Percentiles rank a stretch among this genome's conserved stretches.
These are phyloP conservation scores for Thymelicus lineola DNA, from an alignment of 2,888 invertebrate species.

Conservation along the genomic window DNA sequence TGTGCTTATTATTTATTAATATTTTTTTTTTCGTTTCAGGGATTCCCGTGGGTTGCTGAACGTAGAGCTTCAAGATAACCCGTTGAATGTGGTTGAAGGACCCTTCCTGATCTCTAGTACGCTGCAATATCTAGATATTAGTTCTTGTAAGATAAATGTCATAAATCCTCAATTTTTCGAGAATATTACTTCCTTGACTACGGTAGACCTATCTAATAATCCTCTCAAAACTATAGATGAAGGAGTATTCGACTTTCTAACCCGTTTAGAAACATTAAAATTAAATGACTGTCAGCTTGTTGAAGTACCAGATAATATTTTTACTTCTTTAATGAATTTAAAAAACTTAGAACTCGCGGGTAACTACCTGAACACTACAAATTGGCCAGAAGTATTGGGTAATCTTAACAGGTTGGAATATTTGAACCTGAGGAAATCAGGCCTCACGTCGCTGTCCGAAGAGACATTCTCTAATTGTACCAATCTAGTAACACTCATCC, in stretches of 20 bases:
- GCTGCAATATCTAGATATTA: conserved; percentile 88
- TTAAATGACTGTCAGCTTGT: conserved; percentile 87
- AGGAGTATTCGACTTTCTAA: conserved; percentile 86
- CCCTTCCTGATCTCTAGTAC: conserved; percentile 87
- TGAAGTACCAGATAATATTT: conserved; percentile 82
- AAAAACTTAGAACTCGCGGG: conserved; percentile 87
- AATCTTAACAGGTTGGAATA: conserved; percentile 86
- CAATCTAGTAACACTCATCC: conserved; percentile 86
- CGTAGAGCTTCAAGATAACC: conserved; percentile 89
- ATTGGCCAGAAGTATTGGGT: conserved; percentile 87
- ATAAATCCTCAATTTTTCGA: conserved; percentile 88
- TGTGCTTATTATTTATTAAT: not conserved
- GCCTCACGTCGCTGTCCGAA: conserved; percentile 86
- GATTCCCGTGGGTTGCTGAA: conserved; percentile 89
- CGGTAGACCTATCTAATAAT: conserved; percentile 89
- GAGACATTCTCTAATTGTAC: conserved; percentile 87
- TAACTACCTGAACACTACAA: conserved; percentile 82
- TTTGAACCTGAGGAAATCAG: conserved; percentile 86
- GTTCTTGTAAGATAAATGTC: conserved; percentile 85
- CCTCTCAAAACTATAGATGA: conserved; percentile 85
- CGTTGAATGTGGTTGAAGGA: conserved; percentile 85
- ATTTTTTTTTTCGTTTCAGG: conserved; percentile 66
- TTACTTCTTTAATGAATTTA: conserved; percentile 84
- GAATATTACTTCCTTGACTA: conserved; percentile 87
- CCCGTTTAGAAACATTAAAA: conserved; percentile 87